Evolutionary conservation across 2,888 invertebrate species (phyloP), one percentile per base, ranked within the genome.

Genomic region (Stomorhina lunata): DNA sequence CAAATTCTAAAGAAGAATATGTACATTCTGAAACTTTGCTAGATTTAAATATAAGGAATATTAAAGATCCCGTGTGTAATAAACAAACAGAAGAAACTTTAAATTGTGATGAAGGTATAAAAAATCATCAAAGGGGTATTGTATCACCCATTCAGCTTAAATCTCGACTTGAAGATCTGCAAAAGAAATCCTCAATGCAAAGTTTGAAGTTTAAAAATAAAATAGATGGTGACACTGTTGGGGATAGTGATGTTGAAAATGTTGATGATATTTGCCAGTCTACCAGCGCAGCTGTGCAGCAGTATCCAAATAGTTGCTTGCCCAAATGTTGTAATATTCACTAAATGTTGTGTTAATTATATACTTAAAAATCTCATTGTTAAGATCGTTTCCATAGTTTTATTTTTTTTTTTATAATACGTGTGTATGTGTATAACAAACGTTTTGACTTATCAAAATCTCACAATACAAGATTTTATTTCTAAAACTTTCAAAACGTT

Each of bases 141-240:
- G 94, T 95, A 0, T 94, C 94, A 0, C 94, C 95, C 0, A 92
- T 93, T 2, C 94, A 94, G 85, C 90, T 95, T 10, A 95, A 94
- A 88, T 93, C 91, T 85, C 92, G 94, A 84, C 87, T 95, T 81
- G 94, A 93, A 88, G 90, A 87, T 68, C 85, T 90, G 20, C 88
- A 90, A 63, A 87, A 88, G 53, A 63, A 69, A 27, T 84, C 86
- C 48, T 89, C 88, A 45, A 48, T 86, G 61, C 84, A 86, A 80
- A 85, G 84, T 71, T 69, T 81, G 27, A 65, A 82, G 34, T 63
- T 61, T 29, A 29, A 53, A 20, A 59, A 61, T 34, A 80, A 85
- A 15, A 80, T 40, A n/a, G 79, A 72, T 79, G 68, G 73, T 80
- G 86, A 84, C 79, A 73, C 81, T 80, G 84, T 84, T 84, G 86